Evolutionary conservation across 2,113 vertebrate genomes (phyloP).

Genomic region (Balaenoptera acutorostrata): DNA sequence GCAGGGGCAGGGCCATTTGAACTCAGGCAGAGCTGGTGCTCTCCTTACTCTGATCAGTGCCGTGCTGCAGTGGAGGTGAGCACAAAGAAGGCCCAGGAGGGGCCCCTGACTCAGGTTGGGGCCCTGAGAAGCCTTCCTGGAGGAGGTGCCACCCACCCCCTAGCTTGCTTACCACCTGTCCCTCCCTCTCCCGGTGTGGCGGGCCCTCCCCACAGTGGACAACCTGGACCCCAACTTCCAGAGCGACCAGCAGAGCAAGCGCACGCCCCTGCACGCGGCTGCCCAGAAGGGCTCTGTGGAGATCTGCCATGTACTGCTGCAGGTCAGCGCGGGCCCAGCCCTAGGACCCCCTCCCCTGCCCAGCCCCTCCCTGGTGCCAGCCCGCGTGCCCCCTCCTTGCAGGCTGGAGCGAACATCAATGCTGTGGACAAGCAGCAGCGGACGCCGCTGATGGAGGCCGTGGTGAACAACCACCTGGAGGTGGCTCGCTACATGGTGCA

Average conservation of each 20-base stretch:
- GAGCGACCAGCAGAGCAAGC: constrained; percentile 89
- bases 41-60: no score
- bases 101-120: neutral
- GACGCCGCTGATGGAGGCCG: constrained; percentile 91
- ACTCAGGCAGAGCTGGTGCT: neutral
- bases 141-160: rapidly evolving
- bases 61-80: rapidly evolving
- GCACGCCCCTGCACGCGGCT: constrained; percentile 90
- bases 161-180: neutral
- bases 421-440: constrained; percentile 88
- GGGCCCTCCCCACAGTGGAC: constrained; percentile 82
- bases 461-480: constrained; percentile 89
- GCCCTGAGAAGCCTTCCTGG: neutral
- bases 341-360: neutral
- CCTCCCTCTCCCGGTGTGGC: neutral
- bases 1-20: neutral
- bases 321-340: constrained; percentile 76
- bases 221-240: constrained; percentile 91
- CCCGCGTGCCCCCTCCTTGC: neutral
- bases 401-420: constrained; percentile 92
- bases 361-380: neutral
- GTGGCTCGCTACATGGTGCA: constrained; percentile 88
- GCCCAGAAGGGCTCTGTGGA: constrained; percentile 91
- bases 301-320: constrained; percentile 90
- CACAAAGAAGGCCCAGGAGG: neutral